A percentile compares a stretch with the other conserved stretches of the same genome.
phyloP scores from a whole-genome alignment of 2,888 invertebrate species.

The Alitta virens region DNA sequence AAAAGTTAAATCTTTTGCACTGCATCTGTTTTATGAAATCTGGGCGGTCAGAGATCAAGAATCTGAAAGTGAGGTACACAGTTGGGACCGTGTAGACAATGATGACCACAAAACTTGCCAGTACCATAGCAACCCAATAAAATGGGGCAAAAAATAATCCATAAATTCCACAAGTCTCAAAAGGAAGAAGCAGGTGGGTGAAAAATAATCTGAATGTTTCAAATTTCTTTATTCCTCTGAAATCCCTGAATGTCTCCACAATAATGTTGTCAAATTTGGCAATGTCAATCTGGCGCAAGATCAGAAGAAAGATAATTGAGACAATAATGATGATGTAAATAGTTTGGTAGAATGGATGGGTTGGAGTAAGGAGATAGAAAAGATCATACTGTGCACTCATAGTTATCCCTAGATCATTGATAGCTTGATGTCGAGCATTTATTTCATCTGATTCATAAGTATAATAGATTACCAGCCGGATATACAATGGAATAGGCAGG shows the following conservation, averaged over 20 bases:
- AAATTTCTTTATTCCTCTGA: constrained; percentile 16
- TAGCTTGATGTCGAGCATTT: constrained; percentile 10
- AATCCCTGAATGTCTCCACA: constrained; percentile 22
- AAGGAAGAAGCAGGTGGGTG: constrained; percentile 28
- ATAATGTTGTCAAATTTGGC: constrained; percentile 21
- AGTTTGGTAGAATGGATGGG: constrained; percentile 17
- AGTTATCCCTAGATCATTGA: constrained; percentile 17
- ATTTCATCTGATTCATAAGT: constrained; percentile 24
- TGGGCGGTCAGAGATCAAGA: constrained; percentile 25
- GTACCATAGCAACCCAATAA: constrained; percentile 28
- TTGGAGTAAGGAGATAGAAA: constrained; percentile 25
- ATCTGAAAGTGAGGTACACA: constrained; percentile 24
- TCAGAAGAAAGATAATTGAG: constrained; percentile 18
- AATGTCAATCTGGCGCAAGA: constrained; percentile 10
- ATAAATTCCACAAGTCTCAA: constrained; percentile 32
- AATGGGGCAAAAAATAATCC: constrained; percentile 25
- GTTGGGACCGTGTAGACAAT: constrained; percentile 29
- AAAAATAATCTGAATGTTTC: constrained; percentile 26
- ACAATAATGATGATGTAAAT: constrained; percentile 25
- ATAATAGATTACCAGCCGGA: constrained; percentile 25
- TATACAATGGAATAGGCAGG: constrained; percentile 27
- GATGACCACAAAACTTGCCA: constrained; percentile 21
- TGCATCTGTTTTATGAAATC: constrained; percentile 13
- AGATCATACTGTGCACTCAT: constrained; percentile 17
- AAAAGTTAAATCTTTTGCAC: too few species aligned